Percentiles rank a stretch among this genome's conserved stretches.
phyloP scores from a whole-genome alignment of 2,888 invertebrate species.

The Orchesella flavescens region DNA sequence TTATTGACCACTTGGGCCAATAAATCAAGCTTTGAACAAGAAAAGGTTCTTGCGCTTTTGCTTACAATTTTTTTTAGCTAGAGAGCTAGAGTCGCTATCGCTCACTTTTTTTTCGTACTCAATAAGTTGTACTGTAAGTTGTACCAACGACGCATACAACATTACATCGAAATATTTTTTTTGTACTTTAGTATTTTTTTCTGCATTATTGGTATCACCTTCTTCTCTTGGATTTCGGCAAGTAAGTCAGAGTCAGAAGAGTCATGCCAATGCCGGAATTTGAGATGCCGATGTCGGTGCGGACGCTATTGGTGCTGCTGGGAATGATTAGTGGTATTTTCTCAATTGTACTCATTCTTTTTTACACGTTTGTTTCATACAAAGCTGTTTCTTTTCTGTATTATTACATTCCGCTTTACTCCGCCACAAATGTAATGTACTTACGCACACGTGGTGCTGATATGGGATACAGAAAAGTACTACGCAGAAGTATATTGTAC shows the following conservation, averaged over 20 bases:
- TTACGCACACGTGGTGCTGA: slow-evolving; percentile 1
- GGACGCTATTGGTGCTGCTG: slow-evolving; percentile 29
- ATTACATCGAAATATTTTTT: background rate
- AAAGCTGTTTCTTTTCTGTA: slow-evolving; percentile 10
- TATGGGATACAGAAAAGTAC: background rate
- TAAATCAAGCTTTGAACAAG: slow-evolving; percentile 65
- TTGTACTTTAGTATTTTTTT: background rate
- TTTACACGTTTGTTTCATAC: slow-evolving; percentile 2
- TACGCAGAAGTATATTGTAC: background rate
- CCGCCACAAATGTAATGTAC: background rate
- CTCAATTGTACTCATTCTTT: slow-evolving; percentile 34
- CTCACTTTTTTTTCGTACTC: background rate
- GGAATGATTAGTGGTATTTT: slow-evolving; percentile 58
- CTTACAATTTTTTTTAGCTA: slow-evolving; percentile 16
- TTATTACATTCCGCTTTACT: slow-evolving; percentile 26
- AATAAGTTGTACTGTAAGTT: too few relatives aligned
- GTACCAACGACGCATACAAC: background rate
- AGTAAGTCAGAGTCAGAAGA: background rate
- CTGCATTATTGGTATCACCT: slow-evolving; percentile 44
- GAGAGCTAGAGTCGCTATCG: background rate
- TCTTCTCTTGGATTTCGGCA: slow-evolving; percentile 33
- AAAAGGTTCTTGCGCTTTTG: slow-evolving; percentile 8
- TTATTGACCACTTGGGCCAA: slow-evolving; percentile 71
- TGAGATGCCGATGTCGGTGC: slow-evolving; percentile 44
- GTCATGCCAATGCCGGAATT: slow-evolving; percentile 28